phyloP scores from a whole-genome alignment of 2,797 vertebrate species.

The Amphiprion clarkii region DNA sequence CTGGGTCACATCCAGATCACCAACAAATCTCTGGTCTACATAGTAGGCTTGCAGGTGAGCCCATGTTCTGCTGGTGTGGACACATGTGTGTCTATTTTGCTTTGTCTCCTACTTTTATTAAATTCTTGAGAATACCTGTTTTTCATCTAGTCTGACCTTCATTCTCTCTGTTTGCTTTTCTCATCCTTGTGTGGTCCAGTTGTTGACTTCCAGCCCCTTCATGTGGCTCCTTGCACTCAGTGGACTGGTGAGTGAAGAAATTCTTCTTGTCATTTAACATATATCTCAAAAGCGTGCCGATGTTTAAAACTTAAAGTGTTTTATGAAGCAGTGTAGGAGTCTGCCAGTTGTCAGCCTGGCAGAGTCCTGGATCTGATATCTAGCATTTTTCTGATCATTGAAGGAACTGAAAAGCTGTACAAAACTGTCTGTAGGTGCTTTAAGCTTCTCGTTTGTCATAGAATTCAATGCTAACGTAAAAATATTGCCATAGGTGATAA shows the following conservation, averaged over 20 bases:
- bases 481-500: too few species aligned
- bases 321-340: too few species aligned
- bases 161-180: slow-evolving; percentile 3
- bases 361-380: too few species aligned
- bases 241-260: slow-evolving; percentile 92
- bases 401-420: too few species aligned
- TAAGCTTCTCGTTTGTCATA: too few species aligned
- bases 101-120: background rate
- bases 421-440: too few species aligned
- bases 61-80: background rate
- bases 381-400: too few species aligned
- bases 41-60: slow-evolving; percentile 83
- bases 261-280: background rate
- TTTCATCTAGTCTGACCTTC: background rate
- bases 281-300: background rate
- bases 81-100: background rate
- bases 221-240: slow-evolving; percentile 96
- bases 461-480: too few species aligned
- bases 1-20: slow-evolving; percentile 94
- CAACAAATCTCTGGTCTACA: slow-evolving; percentile 97
- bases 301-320: background rate
- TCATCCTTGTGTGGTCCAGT: slow-evolving; percentile 82
- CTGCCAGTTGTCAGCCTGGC: too few species aligned
- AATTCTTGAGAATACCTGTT: background rate
- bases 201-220: slow-evolving; percentile 94